Evolutionary conservation across 2,888 invertebrate genomes (phyloP).

Genomic region (Halictus quadricinctus): DNA sequence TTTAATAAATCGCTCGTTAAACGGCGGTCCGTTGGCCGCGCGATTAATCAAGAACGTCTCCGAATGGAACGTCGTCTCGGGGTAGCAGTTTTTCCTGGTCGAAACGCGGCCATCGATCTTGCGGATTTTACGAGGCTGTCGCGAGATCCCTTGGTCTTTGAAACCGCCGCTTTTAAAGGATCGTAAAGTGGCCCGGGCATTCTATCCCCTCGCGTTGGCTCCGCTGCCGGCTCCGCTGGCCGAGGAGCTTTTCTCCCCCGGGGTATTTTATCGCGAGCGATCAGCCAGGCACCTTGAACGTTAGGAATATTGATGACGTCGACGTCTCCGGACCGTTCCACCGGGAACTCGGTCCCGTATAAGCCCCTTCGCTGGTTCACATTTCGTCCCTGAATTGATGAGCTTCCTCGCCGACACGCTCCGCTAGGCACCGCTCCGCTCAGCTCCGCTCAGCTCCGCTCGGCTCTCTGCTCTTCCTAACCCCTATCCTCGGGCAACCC

Average conservation of each 20-base stretch:
- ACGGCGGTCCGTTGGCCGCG: not conserved
- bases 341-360: slow-evolving; percentile 24
- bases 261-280: slow-evolving; percentile 52
- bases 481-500: not conserved
- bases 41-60: slow-evolving; percentile 13
- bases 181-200: slow-evolving; percentile 53
- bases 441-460: not conserved
- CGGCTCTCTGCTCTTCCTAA: not conserved
- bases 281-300: slow-evolving; percentile 36
- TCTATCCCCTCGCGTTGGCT: slow-evolving; percentile 29
- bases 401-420: not conserved
- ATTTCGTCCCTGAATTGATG: slow-evolving; percentile 32
- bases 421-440: not conserved
- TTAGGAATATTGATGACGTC: slow-evolving; percentile 59
- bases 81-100: slow-evolving; percentile 2
- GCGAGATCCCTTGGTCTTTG: slow-evolving; percentile 39
- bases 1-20: slow-evolving; percentile 9
- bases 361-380: slow-evolving; percentile 13
- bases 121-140: slow-evolving; percentile 53
- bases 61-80: slow-evolving; percentile 13
- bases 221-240: slow-evolving; percentile 9
- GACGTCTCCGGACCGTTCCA: slow-evolving; percentile 28
- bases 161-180: slow-evolving; percentile 49
- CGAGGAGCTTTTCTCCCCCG: slow-evolving; percentile 36
- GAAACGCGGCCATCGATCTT: slow-evolving; percentile 43